Evolutionary conservation across 1,140 invertebrate genomes (phyloP).

Genomic region (Diorhabda sublineata): DNA sequence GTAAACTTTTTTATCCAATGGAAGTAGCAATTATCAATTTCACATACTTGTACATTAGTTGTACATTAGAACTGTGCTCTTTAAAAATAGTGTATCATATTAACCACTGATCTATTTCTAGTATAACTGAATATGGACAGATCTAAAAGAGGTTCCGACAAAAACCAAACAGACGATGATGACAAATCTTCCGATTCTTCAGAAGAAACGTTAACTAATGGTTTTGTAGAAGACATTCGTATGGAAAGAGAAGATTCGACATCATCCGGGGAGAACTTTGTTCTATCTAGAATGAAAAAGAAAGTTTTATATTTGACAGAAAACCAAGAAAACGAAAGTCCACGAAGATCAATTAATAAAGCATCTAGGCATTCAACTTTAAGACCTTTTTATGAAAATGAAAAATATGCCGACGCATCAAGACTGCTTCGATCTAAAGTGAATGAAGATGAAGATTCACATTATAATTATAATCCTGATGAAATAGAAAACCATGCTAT

Average conservation of each 20-base stretch:
- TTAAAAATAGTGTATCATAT: no score
- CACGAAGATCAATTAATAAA: constrained; percentile 9
- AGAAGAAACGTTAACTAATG: constrained; percentile 89
- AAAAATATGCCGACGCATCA: constrained; percentile 43
- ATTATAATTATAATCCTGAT: constrained; percentile 28
- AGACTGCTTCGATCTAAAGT: constrained; percentile 42
- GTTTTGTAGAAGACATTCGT: constrained; percentile 93
- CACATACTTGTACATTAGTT: no score
- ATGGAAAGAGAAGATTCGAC: constrained; percentile 85
- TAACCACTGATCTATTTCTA: not conserved
- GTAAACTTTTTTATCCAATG: no score
- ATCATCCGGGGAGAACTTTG: constrained; percentile 35
- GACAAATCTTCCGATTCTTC: constrained; percentile 56
- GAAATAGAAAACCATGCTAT: constrained; percentile 25
- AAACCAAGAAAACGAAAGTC: constrained; percentile 40
- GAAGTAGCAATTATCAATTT: no score
- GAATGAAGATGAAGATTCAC: constrained; percentile 30
- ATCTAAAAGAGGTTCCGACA: constrained; percentile 1
- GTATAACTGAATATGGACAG: constrained; percentile 8
- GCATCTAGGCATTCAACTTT: constrained; percentile 33
- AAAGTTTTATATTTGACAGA: constrained; percentile 68
- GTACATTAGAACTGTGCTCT: no score
- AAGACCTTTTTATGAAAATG: constrained; percentile 37
- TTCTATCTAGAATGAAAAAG: constrained; percentile 90
- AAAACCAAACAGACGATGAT: constrained; percentile 23